Conservation (phyloP, 2,888 invertebrate genomes). For the Caenorhabditis sp. region DNA sequence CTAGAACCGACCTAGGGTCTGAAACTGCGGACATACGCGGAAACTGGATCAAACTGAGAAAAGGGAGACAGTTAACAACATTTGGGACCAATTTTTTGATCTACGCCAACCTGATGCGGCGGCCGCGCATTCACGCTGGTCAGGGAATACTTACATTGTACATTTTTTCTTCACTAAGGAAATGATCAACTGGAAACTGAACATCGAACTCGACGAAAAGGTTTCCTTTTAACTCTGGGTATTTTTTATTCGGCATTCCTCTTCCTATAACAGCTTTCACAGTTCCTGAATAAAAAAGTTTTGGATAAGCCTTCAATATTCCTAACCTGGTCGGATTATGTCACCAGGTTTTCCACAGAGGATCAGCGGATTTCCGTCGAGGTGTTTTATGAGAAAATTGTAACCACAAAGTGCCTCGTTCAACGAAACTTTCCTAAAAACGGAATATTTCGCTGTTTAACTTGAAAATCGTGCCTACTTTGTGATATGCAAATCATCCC, state of each 20-base stretch:
- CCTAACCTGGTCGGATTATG: constrained; percentile 89
- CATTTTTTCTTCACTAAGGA: constrained; percentile 85
- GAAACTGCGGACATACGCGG: too few species aligned
- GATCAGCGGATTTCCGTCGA: constrained; percentile 92
- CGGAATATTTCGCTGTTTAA: background rate
- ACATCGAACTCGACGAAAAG: constrained; percentile 92
- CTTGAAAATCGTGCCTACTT: constrained; percentile 21
- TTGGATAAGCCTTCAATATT: constrained; percentile 83
- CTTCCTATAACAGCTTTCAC: constrained; percentile 90
- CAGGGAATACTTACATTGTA: constrained; percentile 75
- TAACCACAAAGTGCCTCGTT: constrained; percentile 95
- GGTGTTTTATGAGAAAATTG: constrained; percentile 90
- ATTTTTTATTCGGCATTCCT: constrained; percentile 89
- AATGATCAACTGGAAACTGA: constrained; percentile 91
- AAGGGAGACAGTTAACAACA: too few species aligned
- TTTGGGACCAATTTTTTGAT: too few species aligned
- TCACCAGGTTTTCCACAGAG: constrained; percentile 90
- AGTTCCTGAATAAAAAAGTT: constrained; percentile 83
- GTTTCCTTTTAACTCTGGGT: constrained; percentile 86
- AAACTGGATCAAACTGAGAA: too few species aligned
- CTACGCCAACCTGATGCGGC: too few species aligned
- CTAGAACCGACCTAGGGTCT: too few species aligned
- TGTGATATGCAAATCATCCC: constrained; percentile 87
- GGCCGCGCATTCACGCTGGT: too few species aligned
- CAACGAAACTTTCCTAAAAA: constrained; percentile 86